These are phyloP conservation scores for Notarius lentiginosus DNA, from an alignment of 2,113 vertebrate genomes.

Conservation along the genomic window DNA sequence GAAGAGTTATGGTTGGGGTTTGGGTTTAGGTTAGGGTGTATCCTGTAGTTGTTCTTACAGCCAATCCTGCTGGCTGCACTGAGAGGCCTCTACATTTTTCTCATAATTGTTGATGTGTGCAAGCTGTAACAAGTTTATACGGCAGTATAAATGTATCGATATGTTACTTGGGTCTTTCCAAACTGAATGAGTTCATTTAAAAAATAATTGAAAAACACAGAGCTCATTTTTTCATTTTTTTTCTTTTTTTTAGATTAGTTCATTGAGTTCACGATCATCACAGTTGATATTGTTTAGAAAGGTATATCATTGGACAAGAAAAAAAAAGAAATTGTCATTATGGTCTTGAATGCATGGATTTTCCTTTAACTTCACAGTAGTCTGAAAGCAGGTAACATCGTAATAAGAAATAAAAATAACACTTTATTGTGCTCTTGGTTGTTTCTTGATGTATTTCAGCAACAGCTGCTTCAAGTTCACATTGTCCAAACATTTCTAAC, in stretches of 20 bases:
- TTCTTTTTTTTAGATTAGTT: not conserved
- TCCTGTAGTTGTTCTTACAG: too few relatives aligned
- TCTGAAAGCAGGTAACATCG: constrained; percentile 79
- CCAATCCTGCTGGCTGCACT: too few relatives aligned
- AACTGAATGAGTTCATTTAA: not conserved
- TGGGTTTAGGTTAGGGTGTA: too few relatives aligned
- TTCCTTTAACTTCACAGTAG: constrained; percentile 79
- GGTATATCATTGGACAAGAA: not conserved
- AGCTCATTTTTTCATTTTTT: not conserved
- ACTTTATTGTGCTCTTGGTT: constrained; percentile 79
- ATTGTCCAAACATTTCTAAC: constrained; percentile 70
- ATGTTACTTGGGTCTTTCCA: not conserved
- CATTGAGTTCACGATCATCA: constrained; percentile 27
- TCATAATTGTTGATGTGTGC: not conserved
- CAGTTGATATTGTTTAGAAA: constrained; percentile 17
- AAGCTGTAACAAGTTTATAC: not conserved
- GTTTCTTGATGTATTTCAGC: constrained; percentile 71
- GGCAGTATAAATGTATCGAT: not conserved
- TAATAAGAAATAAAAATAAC: constrained; percentile 68
- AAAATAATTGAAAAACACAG: not conserved
- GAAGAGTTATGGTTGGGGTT: too few relatives aligned
- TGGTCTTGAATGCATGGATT: constrained; percentile 60
- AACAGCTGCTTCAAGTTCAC: constrained; percentile 66
- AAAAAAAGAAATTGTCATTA: constrained; percentile 27
- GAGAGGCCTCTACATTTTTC: not conserved